These are phyloP conservation scores for Toxotes jaculatrix DNA, from an alignment of 2,113 vertebrate species.

Conservation along the genomic window DNA sequence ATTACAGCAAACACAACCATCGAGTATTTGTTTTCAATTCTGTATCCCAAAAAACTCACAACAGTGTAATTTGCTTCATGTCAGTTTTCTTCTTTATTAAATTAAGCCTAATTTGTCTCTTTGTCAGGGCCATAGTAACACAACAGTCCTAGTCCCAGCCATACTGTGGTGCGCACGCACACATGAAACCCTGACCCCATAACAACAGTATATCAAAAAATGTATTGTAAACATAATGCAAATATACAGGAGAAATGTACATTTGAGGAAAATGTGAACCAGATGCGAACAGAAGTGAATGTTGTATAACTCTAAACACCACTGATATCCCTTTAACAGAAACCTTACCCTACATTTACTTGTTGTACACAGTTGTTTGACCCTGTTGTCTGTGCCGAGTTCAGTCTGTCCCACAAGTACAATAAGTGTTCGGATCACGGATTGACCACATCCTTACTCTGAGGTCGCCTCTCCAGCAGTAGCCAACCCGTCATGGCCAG, in stretches of 20 bases:
- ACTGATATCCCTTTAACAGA: neutral
- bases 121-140: too few species aligned
- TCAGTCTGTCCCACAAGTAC: constrained; percentile 27
- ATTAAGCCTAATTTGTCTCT: too few species aligned
- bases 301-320: neutral
- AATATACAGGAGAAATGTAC: neutral
- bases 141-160: too few species aligned
- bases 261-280: neutral
- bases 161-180: too few species aligned
- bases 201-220: too few species aligned
- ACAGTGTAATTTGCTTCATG: too few species aligned
- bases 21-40: too few species aligned
- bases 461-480: constrained; percentile 45
- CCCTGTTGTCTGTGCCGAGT: constrained; percentile 22
- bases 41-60: too few species aligned
- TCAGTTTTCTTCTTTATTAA: too few species aligned
- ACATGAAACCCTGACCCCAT: too few species aligned
- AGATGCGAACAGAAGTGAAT: neutral
- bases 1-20: too few species aligned
- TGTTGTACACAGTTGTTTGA: constrained; percentile 6
- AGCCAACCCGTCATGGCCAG: constrained; percentile 47
- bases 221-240: too few species aligned
- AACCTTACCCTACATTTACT: neutral
- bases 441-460: constrained; percentile 57
- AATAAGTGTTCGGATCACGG: constrained; percentile 16